These are phyloP conservation scores for Palythoa grandiflora DNA, from an alignment of 92 coral and sea anemone species.

Conservation along the genomic window DNA sequence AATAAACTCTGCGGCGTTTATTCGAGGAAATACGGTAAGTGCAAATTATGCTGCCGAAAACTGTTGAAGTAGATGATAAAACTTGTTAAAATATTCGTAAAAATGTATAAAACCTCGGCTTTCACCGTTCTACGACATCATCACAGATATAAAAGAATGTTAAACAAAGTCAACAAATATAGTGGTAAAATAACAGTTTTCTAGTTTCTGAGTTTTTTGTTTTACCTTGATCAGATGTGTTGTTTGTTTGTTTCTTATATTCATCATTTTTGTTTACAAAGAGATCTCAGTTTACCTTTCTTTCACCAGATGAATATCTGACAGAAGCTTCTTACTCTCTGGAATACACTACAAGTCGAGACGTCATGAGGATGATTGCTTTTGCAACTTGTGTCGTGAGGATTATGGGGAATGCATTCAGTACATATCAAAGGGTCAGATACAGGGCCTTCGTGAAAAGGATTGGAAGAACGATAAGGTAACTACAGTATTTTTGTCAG, in stretches of 20 bases:
- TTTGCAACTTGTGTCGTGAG: slow-evolving; percentile 89
- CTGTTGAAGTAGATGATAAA: no score
- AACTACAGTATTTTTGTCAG: neutral
- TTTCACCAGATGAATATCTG: slow-evolving; percentile 62
- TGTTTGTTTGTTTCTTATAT: neutral
- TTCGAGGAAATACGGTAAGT: no score
- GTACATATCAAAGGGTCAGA: slow-evolving; percentile 82
- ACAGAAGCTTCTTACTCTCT: slow-evolving; percentile 72
- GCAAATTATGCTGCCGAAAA: no score
- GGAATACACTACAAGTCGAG: slow-evolving; percentile 80
- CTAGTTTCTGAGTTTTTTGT: no score
- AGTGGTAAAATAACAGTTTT: no score
- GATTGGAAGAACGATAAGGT: slow-evolving; percentile 96
- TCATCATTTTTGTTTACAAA: neutral
- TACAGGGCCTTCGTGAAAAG: slow-evolving; percentile 97
- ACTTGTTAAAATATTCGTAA: no score
- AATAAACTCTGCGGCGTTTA: no score
- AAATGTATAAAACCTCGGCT: no score
- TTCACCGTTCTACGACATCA: no score
- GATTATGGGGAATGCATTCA: slow-evolving; percentile 89
- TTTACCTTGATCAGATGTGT: no score
- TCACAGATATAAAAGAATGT: no score
- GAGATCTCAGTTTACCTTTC: neutral
- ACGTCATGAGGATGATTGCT: slow-evolving; percentile 92
- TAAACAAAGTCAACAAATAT: no score